Base-by-base conservation (phyloP, 2,113 vertebrate species). In the Bufo gargarizans region DNA sequence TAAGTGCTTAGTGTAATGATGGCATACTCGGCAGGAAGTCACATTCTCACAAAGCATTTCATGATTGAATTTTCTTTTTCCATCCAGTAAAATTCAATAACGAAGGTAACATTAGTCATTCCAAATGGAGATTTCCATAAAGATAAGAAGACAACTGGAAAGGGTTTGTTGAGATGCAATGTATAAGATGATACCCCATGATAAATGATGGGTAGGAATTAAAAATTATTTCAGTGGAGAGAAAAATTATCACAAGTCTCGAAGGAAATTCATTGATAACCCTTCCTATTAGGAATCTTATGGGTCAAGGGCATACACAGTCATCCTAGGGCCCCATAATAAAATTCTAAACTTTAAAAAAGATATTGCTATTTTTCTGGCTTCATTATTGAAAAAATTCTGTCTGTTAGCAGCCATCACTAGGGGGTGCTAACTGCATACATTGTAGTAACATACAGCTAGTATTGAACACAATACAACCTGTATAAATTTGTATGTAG, bases 1-100 rank as follows among this genome's bases (percentile, higher is more conserved):
- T n/a, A 8, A 92, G 90, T 91, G 91, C 89, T 90, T 89, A 90
- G 89, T 53, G 91, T 89, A 87, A 67, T 20, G 63, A 71, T 59
- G 6, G 49, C 50, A 17, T 9, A 12, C 8, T n/a, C 77, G 47
- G 76, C 77, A n/a, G 86, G 77, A 33, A 17, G 43, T 22, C n/a
- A 50, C 22, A 58, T 17, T 63, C 50, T 56, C 22, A 45, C 76
- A 79, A 86, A 80, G 17, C 63, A 53, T 58, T 80, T 81, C 61
- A 22, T 55, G 72, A 61, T 65, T 77, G n/a, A 65, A 65, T 79
- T 86, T 63, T 67, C 45, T 67, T 86, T 86, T 80, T 80, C 33
- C 55, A 87, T 80, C 22, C 17, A 16, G 22, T 80, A 80, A 56
- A 87, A 87, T 47, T 3, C n/a, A 71, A 69, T 80, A 69, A 67